Evolutionary conservation across 2,113 vertebrate genomes (phyloP), one percentile per base, ranked within the genome.

Genomic region (Callionymus lyra): DNA sequence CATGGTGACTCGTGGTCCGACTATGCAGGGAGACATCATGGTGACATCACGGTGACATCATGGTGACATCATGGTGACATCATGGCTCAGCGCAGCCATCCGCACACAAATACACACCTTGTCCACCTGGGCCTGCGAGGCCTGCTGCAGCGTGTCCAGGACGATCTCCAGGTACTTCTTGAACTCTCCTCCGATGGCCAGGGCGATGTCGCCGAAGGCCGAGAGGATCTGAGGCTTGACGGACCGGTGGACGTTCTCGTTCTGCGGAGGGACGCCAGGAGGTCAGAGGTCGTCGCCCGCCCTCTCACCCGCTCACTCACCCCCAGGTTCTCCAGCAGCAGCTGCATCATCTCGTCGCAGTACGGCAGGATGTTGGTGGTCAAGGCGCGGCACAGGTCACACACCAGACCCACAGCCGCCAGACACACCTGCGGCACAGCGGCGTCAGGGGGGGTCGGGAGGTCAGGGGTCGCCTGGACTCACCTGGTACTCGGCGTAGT

Each of bases 1-100:
- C 95, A 99, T 99, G 81, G n/a, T n/a, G n/a, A n/a, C n/a, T 99
- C 95, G 10, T 95, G 98, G 80, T 99, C 95, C 0, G 91, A 92
- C 95, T 99, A 76, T 9, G 33, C 33, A 45, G 44, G 49, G 46
- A 13, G 2, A 43, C 49, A 52, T 59, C 55, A 59, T 21, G n/a
- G n/a, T n/a, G n/a, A n/a, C n/a, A n/a, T 97, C 94, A 2, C 98
- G n/a, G n/a, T n/a, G n/a, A n/a, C n/a, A n/a, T 99, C 82, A 99
- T 99, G 98, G 79, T 99, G 94, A n/a, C 84, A 99, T 92, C 95
- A 99, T 99, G 81, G n/a, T n/a, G n/a, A n/a, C n/a, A n/a, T n/a
- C n/a, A n/a, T n/a, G 9, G 9, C 34, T 6, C n/a, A 34, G n/a
- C 12, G 14, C 35, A 13, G 35, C 8, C 2, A 5, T 10, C 6